These are phyloP conservation scores for Sinhomidia bicolor DNA, from an alignment of 2,888 invertebrate species.

Conservation along the genomic window DNA sequence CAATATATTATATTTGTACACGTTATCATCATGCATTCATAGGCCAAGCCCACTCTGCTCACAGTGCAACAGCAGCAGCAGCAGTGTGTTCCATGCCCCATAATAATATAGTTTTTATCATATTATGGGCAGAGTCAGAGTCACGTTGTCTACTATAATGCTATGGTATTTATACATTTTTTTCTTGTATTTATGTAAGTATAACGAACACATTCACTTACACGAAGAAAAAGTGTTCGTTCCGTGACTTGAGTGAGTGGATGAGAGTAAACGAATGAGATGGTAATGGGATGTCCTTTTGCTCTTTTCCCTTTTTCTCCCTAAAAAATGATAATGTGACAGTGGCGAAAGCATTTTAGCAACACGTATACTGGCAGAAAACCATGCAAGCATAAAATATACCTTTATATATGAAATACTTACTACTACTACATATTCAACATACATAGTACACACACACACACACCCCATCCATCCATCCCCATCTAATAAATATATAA, in stretches of 20 bases:
- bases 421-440: too few relatives aligned
- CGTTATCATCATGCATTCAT: constrained; percentile 45
- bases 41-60: not conserved
- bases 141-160: not conserved
- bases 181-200: not conserved
- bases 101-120: too few relatives aligned
- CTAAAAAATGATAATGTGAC: constrained; percentile 74
- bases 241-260: constrained; percentile 69
- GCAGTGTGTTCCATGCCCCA: not conserved
- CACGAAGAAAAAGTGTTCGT: constrained; percentile 43
- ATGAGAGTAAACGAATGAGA: constrained; percentile 74
- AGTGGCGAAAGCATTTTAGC: constrained; percentile 62
- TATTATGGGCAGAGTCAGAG: not conserved
- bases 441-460: too few relatives aligned
- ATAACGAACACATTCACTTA: not conserved
- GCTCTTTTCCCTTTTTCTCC: constrained; percentile 64
- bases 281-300: constrained; percentile 75
- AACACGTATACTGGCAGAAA: constrained; percentile 15
- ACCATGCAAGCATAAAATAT: too few relatives aligned
- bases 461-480: too few relatives aligned
- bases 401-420: too few relatives aligned
- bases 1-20: too few relatives aligned
- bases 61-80: too few relatives aligned
- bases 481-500: not conserved
- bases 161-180: not conserved